Evolutionary conservation across 2,797 vertebrate genomes (phyloP).

Genomic region (Darevskia nairensis): DNA sequence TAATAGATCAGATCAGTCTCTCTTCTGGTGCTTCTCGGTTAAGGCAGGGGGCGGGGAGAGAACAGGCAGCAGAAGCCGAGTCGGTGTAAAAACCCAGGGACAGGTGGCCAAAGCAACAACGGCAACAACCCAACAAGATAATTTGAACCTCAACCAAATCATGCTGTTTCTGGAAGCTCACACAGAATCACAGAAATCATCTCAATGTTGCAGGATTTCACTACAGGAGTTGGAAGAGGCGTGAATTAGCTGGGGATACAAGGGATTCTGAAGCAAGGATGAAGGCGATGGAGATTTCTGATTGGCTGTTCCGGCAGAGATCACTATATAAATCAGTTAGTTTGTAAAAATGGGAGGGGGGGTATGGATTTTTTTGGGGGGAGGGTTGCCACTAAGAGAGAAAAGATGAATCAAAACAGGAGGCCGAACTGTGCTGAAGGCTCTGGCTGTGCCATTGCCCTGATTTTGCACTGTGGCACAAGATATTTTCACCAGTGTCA

Average conservation of each 20-base stretch:
- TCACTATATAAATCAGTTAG: background rate
- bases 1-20: background rate
- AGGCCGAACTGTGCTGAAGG: slow-evolving; percentile 33
- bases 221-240: background rate
- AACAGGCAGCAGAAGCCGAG: background rate
- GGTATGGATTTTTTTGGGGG: too few relatives aligned
- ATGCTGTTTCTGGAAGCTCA: background rate
- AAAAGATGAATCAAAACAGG: background rate
- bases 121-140: background rate
- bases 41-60: background rate
- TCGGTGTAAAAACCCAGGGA: background rate
- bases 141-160: background rate
- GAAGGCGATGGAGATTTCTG: background rate
- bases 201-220: background rate
- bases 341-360: background rate
- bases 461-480: too few relatives aligned
- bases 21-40: background rate
- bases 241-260: background rate
- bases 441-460: background rate
- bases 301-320: slow-evolving; percentile 9
- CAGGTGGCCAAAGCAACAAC: background rate
- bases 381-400: background rate
- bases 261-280: background rate
- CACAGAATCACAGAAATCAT: background rate
- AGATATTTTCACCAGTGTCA: background rate